Evolutionary conservation across 2,888 invertebrate species (phyloP), one percentile per base, ranked within the genome.

Genomic region (Athrips mouffetella): DNA sequence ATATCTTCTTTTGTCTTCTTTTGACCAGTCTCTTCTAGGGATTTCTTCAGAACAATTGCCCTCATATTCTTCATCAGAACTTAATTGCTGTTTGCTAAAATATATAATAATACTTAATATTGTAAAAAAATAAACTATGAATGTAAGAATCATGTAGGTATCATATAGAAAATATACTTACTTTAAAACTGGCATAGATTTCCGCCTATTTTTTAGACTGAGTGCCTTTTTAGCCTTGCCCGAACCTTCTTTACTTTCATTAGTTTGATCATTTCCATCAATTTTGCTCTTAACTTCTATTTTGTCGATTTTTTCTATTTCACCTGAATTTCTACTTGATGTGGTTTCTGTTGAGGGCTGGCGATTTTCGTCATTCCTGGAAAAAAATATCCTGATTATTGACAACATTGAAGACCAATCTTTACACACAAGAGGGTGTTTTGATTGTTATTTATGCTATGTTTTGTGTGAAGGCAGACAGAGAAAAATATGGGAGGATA

Each of bases 101-200:
- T 29, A 15, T 8, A 20, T 45, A 40, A 13, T 6, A 40, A 5
- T 30, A 10, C 5, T 11, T n/a, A 11, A 30, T 30, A 2, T 30
- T 1, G n/a, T 30, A 11, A 6, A 30, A 11, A 30, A 30, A 1
- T 6, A 2, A 6, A 30, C 4, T 2, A n/a, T 30, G 30, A n/a
- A 2, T 31, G 8, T 8, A 3, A 3, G 8, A 8, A 3, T 10
- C 15, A 35, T n/a, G n/a, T n/a, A n/a, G n/a, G n/a, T n/a, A 29
- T 20, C 20, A 29, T 20, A 3, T 21, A 42, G 41, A 27, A 31
- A 7, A n/a, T 13, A 29, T 3, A 42, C 50, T 63, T 64, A 82
- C 83, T 69, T 70, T n/a, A 57, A 45, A 50, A 59, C 64, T 29
- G 76, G 71, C 68, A 77, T 72, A 25, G 80, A 82, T 54, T 81